Percentiles rank a stretch among this genome's conserved stretches.
phyloP scores from a whole-genome alignment of 1,140 invertebrate genomes.

The Caenorhabditis latens region DNA sequence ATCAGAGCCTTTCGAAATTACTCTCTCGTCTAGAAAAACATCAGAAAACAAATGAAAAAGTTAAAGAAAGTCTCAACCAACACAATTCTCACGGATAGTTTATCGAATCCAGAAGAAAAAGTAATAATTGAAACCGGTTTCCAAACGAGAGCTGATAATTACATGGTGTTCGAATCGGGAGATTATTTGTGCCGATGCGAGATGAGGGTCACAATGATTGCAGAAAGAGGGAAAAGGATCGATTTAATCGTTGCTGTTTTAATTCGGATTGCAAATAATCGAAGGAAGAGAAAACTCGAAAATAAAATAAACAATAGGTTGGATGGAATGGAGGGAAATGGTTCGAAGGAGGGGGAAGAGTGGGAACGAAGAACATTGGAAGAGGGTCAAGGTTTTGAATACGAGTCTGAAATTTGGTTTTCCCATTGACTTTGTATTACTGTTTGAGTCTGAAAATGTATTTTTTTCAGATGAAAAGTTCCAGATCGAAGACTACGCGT shows the following conservation, averaged over 20 bases:
- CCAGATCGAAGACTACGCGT: too few relatives aligned
- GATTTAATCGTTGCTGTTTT: slow-evolving; percentile 39
- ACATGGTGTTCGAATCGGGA: slow-evolving; percentile 1
- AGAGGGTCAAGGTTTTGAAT: neutral
- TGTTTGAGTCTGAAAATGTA: too few relatives aligned
- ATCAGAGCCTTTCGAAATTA: slow-evolving; percentile 7
- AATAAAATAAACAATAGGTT: slow-evolving; percentile 25
- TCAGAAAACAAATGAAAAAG: neutral
- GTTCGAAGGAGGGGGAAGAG: neutral
- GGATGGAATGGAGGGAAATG: neutral
- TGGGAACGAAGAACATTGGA: neutral
- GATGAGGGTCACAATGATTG: neutral
- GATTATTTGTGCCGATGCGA: neutral
- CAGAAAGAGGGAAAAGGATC: neutral
- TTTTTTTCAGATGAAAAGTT: too few relatives aligned
- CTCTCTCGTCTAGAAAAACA: neutral
- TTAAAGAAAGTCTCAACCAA: too few relatives aligned
- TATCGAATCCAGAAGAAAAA: neutral
- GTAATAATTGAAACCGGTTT: too few relatives aligned
- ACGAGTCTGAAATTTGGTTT: too few relatives aligned
- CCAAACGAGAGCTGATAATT: neutral
- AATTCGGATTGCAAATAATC: slow-evolving; percentile 44
- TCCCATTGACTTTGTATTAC: too few relatives aligned
- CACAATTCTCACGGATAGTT: neutral
- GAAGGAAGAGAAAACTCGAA: neutral